Evolutionary conservation across 2,888 invertebrate species (phyloP).

Genomic region (Acronicta alni): DNA sequence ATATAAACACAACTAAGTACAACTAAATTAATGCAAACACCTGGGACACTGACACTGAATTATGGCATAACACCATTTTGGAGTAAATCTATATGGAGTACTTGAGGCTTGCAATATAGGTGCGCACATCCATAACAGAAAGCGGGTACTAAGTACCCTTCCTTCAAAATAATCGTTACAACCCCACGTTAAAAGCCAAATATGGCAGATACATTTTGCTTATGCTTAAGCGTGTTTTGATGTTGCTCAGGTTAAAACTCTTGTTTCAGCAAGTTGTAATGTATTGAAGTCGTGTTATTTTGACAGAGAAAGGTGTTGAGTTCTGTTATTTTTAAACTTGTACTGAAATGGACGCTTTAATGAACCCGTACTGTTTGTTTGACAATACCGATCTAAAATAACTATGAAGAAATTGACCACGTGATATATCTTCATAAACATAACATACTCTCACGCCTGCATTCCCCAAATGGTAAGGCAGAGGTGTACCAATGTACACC

Average conservation of each 20-base stretch:
- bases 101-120: conserved; percentile 15
- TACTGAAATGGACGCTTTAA: no score
- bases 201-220: conserved; percentile 40
- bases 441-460: no score
- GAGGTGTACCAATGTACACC: no score
- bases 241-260: conserved; percentile 32
- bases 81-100: conserved; percentile 10
- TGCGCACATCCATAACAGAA: conserved; percentile 4
- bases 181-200: conserved; percentile 40
- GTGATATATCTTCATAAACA: no score
- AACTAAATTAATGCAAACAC: conserved; percentile 1
- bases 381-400: no score
- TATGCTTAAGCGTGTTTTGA: conserved; percentile 20
- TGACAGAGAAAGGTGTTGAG: background rate
- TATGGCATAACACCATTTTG: conserved; percentile 6
- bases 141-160: conserved; percentile 6
- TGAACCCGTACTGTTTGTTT: no score
- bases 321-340: background rate
- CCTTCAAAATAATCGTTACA: conserved; percentile 17
- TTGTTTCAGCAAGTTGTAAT: conserved; percentile 31
- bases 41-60: background rate
- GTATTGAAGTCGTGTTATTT: background rate
- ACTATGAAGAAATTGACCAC: no score
- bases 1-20: conserved; percentile 5
- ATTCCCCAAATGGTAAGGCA: no score